Percentiles rank a stretch among this genome's conserved stretches.
Conservation (phyloP, 2,888 invertebrate genomes). For the Scotopteryx bipunctaria region DNA sequence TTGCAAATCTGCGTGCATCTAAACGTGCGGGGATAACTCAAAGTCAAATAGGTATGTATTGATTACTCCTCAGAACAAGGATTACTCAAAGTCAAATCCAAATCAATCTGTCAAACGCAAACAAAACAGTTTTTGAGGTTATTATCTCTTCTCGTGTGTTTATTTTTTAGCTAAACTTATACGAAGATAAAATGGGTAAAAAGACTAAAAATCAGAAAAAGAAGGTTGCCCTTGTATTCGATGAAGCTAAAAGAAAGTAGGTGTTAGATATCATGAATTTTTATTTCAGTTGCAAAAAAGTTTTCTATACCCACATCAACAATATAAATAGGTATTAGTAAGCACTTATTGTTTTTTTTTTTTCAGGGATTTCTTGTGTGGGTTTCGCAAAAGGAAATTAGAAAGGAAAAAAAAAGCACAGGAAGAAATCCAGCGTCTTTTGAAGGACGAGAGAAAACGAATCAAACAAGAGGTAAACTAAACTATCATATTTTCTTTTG, state of each 20-base stretch:
- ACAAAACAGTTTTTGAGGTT: conserved; percentile 5
- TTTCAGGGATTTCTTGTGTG: conserved; percentile 90
- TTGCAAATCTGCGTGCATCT: no score
- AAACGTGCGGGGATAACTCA: no score
- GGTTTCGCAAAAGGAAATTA: conserved; percentile 91
- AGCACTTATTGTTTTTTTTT: no score
- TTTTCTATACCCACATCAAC: no score
- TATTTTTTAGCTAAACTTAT: no score
- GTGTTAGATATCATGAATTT: no score
- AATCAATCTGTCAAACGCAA: no score
- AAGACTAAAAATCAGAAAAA: conserved; percentile 65
- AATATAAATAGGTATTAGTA: neutral
- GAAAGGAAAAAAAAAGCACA: conserved; percentile 89
- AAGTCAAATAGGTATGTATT: no score
- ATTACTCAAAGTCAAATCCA: no score
- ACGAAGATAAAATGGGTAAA: conserved; percentile 57
- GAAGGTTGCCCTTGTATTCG: conserved; percentile 71
- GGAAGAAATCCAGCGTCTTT: conserved; percentile 86
- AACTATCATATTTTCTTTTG: no score
- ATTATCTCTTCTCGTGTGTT: neutral
- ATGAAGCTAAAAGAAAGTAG: conserved; percentile 74
- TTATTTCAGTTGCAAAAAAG: no score
- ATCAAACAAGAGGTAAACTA: conserved; percentile 87
- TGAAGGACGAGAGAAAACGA: conserved; percentile 90
- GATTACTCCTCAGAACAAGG: no score